phyloP scores from a whole-genome alignment of 2,888 invertebrate species.

The Hanleya hanleyi region DNA sequence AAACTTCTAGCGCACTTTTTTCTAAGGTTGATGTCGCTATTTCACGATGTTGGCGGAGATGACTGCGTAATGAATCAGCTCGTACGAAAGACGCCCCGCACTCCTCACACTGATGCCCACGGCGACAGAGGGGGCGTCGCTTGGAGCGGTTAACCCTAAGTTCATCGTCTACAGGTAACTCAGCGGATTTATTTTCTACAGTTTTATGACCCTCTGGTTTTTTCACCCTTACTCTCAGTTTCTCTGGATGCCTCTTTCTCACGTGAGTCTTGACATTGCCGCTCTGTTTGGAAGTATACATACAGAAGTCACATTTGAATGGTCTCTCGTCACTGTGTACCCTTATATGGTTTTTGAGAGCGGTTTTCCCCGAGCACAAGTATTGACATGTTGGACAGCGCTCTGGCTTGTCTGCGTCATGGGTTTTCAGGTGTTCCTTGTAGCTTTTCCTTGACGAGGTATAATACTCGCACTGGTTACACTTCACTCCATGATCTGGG shows the following conservation, averaged over 20 bases:
- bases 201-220: neutral
- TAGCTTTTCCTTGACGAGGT: constrained; percentile 66
- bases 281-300: constrained; percentile 58
- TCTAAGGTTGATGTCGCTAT: too few species aligned
- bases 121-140: neutral
- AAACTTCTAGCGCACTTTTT: too few species aligned
- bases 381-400: constrained; percentile 59
- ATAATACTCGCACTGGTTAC: constrained; percentile 64
- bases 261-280: constrained; percentile 65
- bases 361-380: constrained; percentile 54
- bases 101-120: constrained; percentile 60
- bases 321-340: constrained; percentile 60
- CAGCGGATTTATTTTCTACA: neutral
- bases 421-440: constrained; percentile 66
- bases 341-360: constrained; percentile 58
- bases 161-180: neutral
- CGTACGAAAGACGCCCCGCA: constrained; percentile 73
- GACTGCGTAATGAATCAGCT: constrained; percentile 74
- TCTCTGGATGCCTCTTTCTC: constrained; percentile 61
- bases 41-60: constrained; percentile 71
- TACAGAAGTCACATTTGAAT: constrained; percentile 63
- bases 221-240: constrained; percentile 12
- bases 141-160: neutral
- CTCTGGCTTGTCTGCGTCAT: constrained; percentile 39
- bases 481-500: constrained; percentile 55